These are phyloP conservation scores for Lepeophtheirus nordmannii DNA, from an alignment of 2,888 invertebrate species.

Conservation along the genomic window DNA sequence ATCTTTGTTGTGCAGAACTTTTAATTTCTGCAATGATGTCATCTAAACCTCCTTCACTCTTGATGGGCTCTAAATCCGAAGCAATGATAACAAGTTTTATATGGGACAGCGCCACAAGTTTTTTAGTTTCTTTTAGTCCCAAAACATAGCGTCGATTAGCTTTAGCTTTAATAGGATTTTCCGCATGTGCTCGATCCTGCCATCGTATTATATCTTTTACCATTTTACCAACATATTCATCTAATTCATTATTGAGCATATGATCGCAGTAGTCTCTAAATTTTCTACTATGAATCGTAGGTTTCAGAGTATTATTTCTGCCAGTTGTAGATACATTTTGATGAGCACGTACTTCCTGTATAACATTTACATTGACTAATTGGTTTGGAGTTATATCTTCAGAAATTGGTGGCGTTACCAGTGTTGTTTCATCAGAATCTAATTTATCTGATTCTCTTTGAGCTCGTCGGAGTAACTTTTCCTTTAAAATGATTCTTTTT, in stretches of 20 bases:
- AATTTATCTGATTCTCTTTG: no score
- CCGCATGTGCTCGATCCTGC: slow-evolving; percentile 45
- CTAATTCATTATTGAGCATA: slow-evolving; percentile 42
- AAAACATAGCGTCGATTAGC: slow-evolving; percentile 42
- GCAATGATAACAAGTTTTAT: slow-evolving; percentile 47
- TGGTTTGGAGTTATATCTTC: no score
- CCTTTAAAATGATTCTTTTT: background rate
- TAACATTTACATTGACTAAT: no score
- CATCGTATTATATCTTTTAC: slow-evolving; percentile 44
- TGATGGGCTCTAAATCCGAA: slow-evolving; percentile 44
- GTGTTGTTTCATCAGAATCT: no score
- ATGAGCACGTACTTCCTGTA: no score
- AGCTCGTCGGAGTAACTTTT: background rate
- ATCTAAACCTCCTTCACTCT: slow-evolving; percentile 42
- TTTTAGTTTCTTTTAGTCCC: slow-evolving; percentile 47
- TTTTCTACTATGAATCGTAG: slow-evolving; percentile 34
- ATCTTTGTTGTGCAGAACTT: slow-evolving; percentile 38
- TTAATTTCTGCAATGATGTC: slow-evolving; percentile 41
- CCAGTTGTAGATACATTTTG: no score
- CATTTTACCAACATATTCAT: slow-evolving; percentile 38
- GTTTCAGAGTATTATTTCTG: background rate
- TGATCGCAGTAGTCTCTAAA: slow-evolving; percentile 46
- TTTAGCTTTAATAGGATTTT: slow-evolving; percentile 44
- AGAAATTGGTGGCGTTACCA: no score
- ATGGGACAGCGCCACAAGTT: slow-evolving; percentile 43